Evolutionary conservation across 2,797 vertebrate genomes (phyloP).

Genomic region (Emys orbicularis): DNA sequence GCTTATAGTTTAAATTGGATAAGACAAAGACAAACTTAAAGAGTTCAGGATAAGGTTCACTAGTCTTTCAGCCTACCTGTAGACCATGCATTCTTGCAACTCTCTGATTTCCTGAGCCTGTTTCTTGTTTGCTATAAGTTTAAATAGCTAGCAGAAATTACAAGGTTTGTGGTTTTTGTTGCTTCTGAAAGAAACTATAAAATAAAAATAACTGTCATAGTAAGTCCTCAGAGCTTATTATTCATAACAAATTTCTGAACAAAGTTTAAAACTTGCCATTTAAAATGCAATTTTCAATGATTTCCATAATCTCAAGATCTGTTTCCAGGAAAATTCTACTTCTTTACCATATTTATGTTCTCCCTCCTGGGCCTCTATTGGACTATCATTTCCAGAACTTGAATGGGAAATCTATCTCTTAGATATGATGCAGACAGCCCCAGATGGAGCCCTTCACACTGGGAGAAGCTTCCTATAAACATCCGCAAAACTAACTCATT

Average conservation of each 20-base stretch:
- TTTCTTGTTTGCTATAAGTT: background rate
- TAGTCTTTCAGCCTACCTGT: background rate
- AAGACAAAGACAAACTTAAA: background rate
- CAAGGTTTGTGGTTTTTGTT: background rate
- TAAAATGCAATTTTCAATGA: background rate
- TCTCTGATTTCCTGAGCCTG: background rate
- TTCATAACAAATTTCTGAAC: accelerated
- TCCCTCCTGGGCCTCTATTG: accelerated
- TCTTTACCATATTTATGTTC: accelerated
- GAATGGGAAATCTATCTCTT: background rate
- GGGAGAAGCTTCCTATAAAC: too few species aligned
- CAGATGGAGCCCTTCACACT: too few species aligned
- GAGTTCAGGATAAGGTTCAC: background rate
- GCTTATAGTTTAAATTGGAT: background rate
- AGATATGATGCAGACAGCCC: background rate
- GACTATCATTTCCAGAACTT: background rate
- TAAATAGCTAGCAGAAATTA: background rate
- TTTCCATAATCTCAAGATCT: background rate
- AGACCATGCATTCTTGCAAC: background rate
- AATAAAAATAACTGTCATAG: background rate
- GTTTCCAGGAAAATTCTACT: background rate
- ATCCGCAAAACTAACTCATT: too few species aligned
- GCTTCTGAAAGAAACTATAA: background rate
- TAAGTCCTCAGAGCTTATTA: background rate
- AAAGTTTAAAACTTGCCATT: background rate